Evolutionary conservation across 2,888 invertebrate species (phyloP).

Genomic region (Hemistola chrysoprasaria): DNA sequence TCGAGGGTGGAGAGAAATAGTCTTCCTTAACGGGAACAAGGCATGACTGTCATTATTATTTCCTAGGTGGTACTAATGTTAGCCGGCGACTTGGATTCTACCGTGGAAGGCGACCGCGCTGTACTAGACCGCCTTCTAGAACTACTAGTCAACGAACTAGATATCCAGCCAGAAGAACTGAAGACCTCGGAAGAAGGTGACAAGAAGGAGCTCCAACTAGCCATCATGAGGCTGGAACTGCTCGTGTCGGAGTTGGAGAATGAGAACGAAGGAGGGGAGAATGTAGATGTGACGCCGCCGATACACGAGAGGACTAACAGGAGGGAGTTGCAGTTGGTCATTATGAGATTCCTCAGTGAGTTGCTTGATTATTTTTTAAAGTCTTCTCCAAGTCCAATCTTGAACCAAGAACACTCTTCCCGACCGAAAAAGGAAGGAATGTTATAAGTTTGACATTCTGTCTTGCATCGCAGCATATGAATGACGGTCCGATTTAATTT

Average conservation of each 20-base stretch:
- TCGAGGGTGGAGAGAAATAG: no score
- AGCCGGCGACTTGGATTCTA: constrained; percentile 93
- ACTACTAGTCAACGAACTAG: constrained; percentile 87
- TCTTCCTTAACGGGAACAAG: no score
- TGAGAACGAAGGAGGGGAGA: constrained; percentile 75
- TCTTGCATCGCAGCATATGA: no score
- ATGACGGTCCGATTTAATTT: no score
- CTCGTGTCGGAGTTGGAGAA: constrained; percentile 88
- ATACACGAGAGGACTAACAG: constrained; percentile 86
- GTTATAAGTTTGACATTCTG: no score
- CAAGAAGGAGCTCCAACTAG: constrained; percentile 92
- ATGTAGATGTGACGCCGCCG: constrained; percentile 64
- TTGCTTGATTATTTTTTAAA: constrained; percentile 37
- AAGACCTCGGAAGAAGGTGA: constrained; percentile 80
- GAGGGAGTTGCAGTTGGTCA: constrained; percentile 93
- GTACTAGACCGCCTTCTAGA: constrained; percentile 89
- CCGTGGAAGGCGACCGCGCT: constrained; percentile 89
- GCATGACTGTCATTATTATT: not conserved
- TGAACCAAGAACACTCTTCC: no score
- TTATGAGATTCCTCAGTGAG: constrained; percentile 93
- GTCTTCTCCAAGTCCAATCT: no score
- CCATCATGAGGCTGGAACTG: constrained; percentile 89
- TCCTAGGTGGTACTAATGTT: constrained; percentile 92
- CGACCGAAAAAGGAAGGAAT: no score
- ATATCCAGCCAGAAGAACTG: constrained; percentile 82